Base-by-base conservation (phyloP, 2,797 vertebrate species). In the Channa striata region DNA sequence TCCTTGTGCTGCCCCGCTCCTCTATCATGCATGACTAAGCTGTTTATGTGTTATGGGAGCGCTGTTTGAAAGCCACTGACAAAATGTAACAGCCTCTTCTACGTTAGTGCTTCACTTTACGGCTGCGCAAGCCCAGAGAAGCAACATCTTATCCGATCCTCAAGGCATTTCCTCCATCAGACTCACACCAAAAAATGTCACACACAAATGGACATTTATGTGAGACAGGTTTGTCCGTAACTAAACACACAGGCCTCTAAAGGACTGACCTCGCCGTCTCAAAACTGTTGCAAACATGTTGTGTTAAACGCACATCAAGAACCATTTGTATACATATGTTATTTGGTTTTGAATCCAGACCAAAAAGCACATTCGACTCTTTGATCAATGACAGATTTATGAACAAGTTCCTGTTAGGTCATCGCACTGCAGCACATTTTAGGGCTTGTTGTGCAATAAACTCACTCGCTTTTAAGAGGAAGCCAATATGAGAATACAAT, bases 231-330 rank as follows among this genome's bases (percentile, higher is more conserved):
- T 43, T 30, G 6, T 39, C 47, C 11, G 12, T 11, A 51, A 43
- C 66, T 13, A 46, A 40, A 62, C 25, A 68, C 37, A 34, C 60
- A 21, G 17, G 21, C 51, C 68, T 60, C 69, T 5, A 40, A 48
- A 65, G 70, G 78, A 82, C 76, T 76, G 71, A 2, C 56, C 59
- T 69, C 46, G 82, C 46, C 39, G 48, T 80, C 77, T 64, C 62
- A 60, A 56, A 43, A 70, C 61, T 50, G 16, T 66, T 60, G 58
- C 37, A 84, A 79, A 81, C 80, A 81, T 37, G 76, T 82, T 72
- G 33, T 59, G 74, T 89, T 69, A 83, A 87, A 87, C 79, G 87
- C 91, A 92, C 86, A 83, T 36, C 57, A 44, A 48, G 56, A 73
- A 48, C 71, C 70, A 72, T 86, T 88, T 78, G 59, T 77, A 57